These are phyloP conservation scores for Heliconius hermathena DNA, from an alignment of 1,140 invertebrate species.

Conservation along the genomic window DNA sequence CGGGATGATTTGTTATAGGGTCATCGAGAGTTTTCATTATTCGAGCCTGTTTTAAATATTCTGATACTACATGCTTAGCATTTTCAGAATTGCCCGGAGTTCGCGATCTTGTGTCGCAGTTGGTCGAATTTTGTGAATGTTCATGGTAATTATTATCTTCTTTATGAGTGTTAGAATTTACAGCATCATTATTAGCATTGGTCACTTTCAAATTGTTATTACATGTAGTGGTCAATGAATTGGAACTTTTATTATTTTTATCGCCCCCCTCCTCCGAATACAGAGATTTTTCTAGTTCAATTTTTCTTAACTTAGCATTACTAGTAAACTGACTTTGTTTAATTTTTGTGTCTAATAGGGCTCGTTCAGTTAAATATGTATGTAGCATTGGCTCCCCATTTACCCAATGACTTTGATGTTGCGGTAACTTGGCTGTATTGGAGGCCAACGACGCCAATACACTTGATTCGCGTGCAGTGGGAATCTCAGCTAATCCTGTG, in stretches of 20 bases:
- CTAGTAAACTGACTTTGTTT: constrained; percentile 84
- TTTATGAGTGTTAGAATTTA: constrained; percentile 1
- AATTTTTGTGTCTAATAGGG: constrained; percentile 88
- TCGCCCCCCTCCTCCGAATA: constrained; percentile 45
- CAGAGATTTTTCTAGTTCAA: constrained; percentile 58
- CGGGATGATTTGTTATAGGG: constrained; percentile 51
- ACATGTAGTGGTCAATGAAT: constrained; percentile 23
- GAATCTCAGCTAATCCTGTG: constrained; percentile 76
- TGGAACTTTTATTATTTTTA: constrained; percentile 32
- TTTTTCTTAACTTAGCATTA: constrained; percentile 65
- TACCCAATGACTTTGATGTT: constrained; percentile 81
- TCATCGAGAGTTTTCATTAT: constrained; percentile 76
- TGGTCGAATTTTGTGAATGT: constrained; percentile 55
- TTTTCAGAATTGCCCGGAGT: constrained; percentile 69
- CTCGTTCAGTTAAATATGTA: constrained; percentile 88
- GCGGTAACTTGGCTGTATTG: constrained; percentile 84
- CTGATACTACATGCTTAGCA: constrained; percentile 84
- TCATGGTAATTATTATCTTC: constrained; percentile 40
- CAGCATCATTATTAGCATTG: constrained; percentile 37
- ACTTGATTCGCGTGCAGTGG: constrained; percentile 84
- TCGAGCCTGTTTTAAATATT: constrained; percentile 84
- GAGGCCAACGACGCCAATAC: constrained; percentile 85
- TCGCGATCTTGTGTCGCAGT: constrained; percentile 46
- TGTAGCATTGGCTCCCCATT: constrained; percentile 86
- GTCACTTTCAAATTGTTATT: constrained; percentile 23